These are phyloP conservation scores for Forbesichthys papilliferus DNA, from an alignment of 2,113 vertebrate genomes.

Conservation along the genomic window DNA sequence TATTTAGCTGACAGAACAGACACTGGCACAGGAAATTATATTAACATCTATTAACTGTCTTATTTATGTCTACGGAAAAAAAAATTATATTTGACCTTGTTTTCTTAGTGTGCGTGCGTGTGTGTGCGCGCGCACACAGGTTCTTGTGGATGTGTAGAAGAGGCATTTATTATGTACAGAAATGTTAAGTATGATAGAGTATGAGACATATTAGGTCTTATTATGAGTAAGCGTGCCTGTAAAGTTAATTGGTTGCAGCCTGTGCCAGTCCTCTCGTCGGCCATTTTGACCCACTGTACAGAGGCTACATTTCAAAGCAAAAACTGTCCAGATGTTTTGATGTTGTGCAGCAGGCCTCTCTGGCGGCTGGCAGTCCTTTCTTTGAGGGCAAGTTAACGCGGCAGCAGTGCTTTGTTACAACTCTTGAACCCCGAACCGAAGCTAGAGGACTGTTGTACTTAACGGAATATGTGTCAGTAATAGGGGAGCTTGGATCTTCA, in stretches of 20 bases:
- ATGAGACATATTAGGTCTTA: constrained; percentile 31
- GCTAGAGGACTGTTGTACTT: constrained; percentile 17
- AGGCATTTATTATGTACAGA: constrained; percentile 51
- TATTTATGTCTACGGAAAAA: constrained; percentile 20
- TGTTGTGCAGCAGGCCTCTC: neutral
- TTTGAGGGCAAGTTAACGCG: constrained; percentile 22
- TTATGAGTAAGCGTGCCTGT: constrained; percentile 56
- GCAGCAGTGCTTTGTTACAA: constrained; percentile 29
- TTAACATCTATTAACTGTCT: neutral
- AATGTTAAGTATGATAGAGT: constrained; percentile 30
- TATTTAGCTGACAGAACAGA: constrained; percentile 25
- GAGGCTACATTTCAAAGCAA: constrained; percentile 39
- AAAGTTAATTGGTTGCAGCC: constrained; percentile 26
- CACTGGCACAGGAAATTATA: constrained; percentile 19
- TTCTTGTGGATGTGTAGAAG: constrained; percentile 10
- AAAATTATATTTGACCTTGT: constrained; percentile 12
- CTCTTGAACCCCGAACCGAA: constrained; percentile 15
- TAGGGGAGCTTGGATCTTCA: constrained; percentile 30
- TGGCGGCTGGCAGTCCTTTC: neutral
- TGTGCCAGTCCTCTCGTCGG: constrained; percentile 1
- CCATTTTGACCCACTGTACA: constrained; percentile 18
- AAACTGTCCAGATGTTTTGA: constrained; percentile 26
- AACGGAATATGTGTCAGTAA: constrained; percentile 7
- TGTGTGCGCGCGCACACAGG: constrained; percentile 12
- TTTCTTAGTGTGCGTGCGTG: constrained; percentile 25